Base-by-base conservation (phyloP, 2,113 vertebrate species). In the Epinephelus cyanopodus region DNA sequence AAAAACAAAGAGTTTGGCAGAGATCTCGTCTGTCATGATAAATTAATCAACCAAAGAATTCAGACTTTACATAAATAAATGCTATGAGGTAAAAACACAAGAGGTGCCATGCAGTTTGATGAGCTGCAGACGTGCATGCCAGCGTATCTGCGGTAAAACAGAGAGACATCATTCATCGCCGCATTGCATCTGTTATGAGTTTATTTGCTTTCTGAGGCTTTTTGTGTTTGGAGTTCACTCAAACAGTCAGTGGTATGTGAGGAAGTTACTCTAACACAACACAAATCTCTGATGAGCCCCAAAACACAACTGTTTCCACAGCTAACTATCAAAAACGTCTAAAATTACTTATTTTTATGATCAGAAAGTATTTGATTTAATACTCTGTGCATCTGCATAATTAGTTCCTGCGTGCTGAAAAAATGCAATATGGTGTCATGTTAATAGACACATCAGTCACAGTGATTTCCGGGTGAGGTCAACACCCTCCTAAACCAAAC, bases 151-250 rank as follows among this genome's bases (percentile, higher is more conserved):
- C n/a, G 53, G 68, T 48, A 45, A 72, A 71, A 62, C 69, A 57
- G 73, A 67, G 42, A 79, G 48, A 10, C 76, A 76, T 87, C 81
- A 3, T 54, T 88, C 87, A 84, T 69, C 84, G 13, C 84, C 21
- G 29, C 81, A 60, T 0, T 72, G 81, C 87, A 91, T 88, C 90
- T 93, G 90, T 67, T 87, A 79, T 67, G 77, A 87, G 81, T 91
- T 91, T 92, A 87, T 92, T 86, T 85, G 70, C 76, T 81, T 88
- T 88, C 18, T 58, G 61, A 53, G 62, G 81, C 56, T 53, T 85
- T 79, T 37, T 72, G 48, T 80, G 65, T 86, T 87, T 85, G 72
- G 76, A 74, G 63, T 58, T 70, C 6, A 1, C 66, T 79, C 67
- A 68, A 80, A 83, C 75, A 64, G 25, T 66, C 48, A 1, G 45